Conservation (phyloP, 2,797 vertebrate species). For the Otolemur crassicaudatus region DNA sequence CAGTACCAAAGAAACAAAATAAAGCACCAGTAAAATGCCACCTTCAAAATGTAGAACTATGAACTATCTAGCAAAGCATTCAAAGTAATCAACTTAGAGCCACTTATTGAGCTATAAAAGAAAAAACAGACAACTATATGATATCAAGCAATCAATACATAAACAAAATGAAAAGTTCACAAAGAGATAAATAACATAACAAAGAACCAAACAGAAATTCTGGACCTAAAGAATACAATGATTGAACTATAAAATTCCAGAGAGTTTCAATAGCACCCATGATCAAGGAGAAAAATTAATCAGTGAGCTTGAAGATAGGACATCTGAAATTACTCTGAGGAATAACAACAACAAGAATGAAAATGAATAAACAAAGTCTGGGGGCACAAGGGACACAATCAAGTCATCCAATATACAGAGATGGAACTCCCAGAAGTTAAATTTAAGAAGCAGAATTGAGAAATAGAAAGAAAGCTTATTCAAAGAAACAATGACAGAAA, state of each 20-base stretch:
- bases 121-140: neutral
- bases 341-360: neutral
- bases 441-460: neutral
- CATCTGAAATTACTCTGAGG: neutral
- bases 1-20: neutral
- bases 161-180: neutral
- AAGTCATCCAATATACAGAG: neutral
- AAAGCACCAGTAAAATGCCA: neutral
- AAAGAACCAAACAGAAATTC: neutral
- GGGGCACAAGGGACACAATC: neutral
- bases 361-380: neutral
- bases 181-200: neutral
- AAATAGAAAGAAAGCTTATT: neutral
- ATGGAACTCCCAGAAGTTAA: neutral
- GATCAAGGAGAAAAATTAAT: neutral
- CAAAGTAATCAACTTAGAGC: neutral
- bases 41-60: neutral
- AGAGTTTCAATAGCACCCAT: neutral
- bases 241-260: neutral
- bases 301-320: neutral
- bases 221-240: neutral
- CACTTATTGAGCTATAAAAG: neutral
- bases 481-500: neutral
- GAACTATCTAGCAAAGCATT: neutral
- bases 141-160: neutral